A percentile compares a stretch with the other conserved stretches of the same genome.
These are phyloP conservation scores for Pomacea canaliculata DNA, from an alignment of 2,888 invertebrate species.

Conservation along the genomic window DNA sequence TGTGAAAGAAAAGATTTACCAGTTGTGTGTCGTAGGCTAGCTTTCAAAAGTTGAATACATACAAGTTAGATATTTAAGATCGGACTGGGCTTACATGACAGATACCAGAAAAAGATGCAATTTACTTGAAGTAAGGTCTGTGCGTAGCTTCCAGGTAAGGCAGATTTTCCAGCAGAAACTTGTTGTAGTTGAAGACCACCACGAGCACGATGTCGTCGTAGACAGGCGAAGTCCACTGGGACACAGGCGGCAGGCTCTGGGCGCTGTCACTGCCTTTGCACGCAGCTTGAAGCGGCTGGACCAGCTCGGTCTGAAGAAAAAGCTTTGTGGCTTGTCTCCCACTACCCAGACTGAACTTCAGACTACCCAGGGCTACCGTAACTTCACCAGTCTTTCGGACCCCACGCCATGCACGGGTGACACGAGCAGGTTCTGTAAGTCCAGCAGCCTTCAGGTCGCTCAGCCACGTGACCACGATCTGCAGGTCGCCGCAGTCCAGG, in stretches of 20 bases:
- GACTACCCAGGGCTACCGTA: slow-evolving; percentile 8
- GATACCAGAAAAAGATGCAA: no score
- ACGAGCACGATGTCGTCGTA: slow-evolving; percentile 24
- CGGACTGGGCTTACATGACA: no score
- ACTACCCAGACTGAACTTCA: not conserved
- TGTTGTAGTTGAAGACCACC: slow-evolving; percentile 25
- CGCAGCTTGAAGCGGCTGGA: not conserved
- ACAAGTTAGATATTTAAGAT: no score
- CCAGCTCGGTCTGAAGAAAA: not conserved
- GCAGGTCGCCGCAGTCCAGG: not conserved
- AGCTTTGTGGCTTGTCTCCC: not conserved
- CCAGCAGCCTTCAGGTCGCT: not conserved
- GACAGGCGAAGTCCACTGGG: slow-evolving; percentile 8
- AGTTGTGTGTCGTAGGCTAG: no score
- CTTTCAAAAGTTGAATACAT: no score
- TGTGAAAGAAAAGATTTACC: no score
- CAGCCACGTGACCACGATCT: slow-evolving; percentile 4
- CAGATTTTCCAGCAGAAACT: slow-evolving; percentile 11
- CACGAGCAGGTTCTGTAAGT: not conserved
- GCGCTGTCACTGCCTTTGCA: not conserved
- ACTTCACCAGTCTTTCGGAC: slow-evolving; percentile 14
- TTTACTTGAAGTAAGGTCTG: slow-evolving; percentile 24
- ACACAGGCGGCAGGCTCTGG: not conserved
- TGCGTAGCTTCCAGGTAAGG: slow-evolving; percentile 26
- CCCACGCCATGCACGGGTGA: slow-evolving; percentile 6